These are phyloP conservation scores for Protobothrops flavoviridis DNA, from an alignment of 2,113 vertebrate species.

Conservation along the genomic window DNA sequence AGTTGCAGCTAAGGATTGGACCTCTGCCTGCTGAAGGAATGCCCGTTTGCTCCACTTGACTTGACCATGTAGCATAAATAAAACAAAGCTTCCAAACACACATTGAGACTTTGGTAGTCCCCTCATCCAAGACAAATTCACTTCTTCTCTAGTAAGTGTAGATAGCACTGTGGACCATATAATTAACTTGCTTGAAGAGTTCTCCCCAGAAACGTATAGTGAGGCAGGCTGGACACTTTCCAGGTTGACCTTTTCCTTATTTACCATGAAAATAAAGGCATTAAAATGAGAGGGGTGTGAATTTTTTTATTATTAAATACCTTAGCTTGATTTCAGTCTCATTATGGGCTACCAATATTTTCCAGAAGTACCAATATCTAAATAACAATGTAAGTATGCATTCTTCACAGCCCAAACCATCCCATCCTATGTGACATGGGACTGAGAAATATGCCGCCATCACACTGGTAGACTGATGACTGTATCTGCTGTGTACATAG, in stretches of 20 bases:
- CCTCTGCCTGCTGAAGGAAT: not conserved
- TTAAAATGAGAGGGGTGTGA: not conserved
- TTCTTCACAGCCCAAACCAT: not conserved
- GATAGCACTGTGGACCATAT: not conserved
- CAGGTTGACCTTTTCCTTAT: not conserved
- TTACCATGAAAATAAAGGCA: not conserved
- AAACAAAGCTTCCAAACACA: not conserved
- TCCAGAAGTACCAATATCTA: not conserved
- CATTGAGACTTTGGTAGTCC: not conserved
- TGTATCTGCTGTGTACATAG: not conserved
- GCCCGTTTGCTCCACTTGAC: not conserved
- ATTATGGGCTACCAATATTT: not conserved
- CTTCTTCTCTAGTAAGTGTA: not conserved
- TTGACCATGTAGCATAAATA: not conserved
- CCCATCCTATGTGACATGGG: not conserved
- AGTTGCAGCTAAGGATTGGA: not conserved
- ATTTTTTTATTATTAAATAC: not conserved
- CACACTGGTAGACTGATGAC: not conserved
- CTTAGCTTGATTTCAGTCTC: not conserved
- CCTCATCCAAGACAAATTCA: not conserved
- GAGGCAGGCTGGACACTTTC: not conserved
- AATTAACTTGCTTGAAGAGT: not conserved
- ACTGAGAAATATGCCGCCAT: not conserved
- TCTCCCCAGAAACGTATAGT: not conserved
- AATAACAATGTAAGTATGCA: not conserved